Evolutionary conservation across 2,797 vertebrate genomes (phyloP), one percentile per base, ranked within the genome.

Genomic region (Babyrousa celebensis): DNA sequence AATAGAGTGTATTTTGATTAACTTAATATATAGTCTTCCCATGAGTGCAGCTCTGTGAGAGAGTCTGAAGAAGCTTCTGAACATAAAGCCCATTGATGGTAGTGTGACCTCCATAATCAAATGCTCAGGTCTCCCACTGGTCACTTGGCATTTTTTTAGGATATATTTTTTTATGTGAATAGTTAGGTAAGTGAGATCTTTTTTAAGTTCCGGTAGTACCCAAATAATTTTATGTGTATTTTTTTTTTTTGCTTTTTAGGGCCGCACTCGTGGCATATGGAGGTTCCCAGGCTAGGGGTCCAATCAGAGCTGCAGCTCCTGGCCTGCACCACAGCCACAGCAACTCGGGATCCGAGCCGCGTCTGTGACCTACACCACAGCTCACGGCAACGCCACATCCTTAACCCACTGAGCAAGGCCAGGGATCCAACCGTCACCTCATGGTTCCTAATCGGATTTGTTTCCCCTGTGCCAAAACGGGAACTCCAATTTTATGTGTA

Each of bases 1-100:
- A 67, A 79, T 85, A 94, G 52, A 90, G 82, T 79, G 11, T 75
- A 75, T 92, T 94, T 89, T 93, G 36, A 65, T 79, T 43, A 91
- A 6, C 16, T 23, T 43, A 79, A 74, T 10, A 52, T 6, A 25
- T 89, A 86, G 43, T 43, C 43, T 96, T 93, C 29, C 32, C 9
- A 20, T 93, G 36, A 52, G 27, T 36, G 0, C 54, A 91, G 60
- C 5, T 29, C 29, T 54, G 1, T 36, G 12, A 79, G 36, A 78
- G n/a, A 58, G 48, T 52, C 65, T 65, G 43, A 48, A 80, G 71
- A 94, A 23, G 12, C 43, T 74, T 96, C 54, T 54, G 74, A 95
- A 32, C 29, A 16, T 58, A 14, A 58, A 79, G 52, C 12, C 56
- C 36, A 3, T 3, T 23, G 14, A 70, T 48, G 36, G 43, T 84